These are phyloP conservation scores for Mareca strepera DNA, from an alignment of 2,797 vertebrate genomes.

Conservation along the genomic window DNA sequence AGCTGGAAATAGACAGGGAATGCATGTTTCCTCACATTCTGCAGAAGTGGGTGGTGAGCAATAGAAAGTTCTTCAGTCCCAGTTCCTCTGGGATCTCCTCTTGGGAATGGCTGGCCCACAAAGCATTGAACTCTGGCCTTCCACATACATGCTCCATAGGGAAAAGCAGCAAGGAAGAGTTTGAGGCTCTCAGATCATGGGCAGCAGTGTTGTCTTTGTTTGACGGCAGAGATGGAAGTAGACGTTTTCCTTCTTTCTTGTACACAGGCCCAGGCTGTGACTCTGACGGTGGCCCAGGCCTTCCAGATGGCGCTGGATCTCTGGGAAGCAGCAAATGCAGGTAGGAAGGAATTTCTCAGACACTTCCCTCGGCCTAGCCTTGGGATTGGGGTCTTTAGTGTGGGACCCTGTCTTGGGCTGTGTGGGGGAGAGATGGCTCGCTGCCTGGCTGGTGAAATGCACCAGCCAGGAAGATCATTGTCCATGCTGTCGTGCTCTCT, in stretches of 20 bases:
- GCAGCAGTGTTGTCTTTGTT: background rate
- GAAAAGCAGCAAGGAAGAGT: background rate
- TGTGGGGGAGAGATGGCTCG: background rate
- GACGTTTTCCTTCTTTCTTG: background rate
- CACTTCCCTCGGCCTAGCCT: background rate
- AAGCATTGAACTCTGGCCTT: background rate
- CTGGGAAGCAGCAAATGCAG: conserved; percentile 90
- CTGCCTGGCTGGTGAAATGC: background rate
- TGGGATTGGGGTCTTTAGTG: background rate
- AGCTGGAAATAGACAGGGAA: background rate
- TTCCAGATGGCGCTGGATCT: conserved; percentile 92
- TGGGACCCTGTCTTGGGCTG: background rate
- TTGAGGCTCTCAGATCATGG: accelerated
- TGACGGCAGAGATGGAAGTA: background rate
- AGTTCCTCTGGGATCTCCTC: background rate
- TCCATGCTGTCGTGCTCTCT: background rate
- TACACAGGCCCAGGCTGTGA: conserved; percentile 90
- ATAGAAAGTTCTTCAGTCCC: background rate
- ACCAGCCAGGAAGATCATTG: background rate
- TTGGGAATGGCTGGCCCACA: background rate
- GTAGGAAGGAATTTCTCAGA: conserved; percentile 72
- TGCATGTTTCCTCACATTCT: background rate
- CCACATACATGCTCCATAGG: background rate
- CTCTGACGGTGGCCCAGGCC: conserved; percentile 92
- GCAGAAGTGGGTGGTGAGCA: background rate